phyloP scores from a whole-genome alignment of 35 echinoderm and acorn worm genomes.

The Ophioderma brevispina region DNA sequence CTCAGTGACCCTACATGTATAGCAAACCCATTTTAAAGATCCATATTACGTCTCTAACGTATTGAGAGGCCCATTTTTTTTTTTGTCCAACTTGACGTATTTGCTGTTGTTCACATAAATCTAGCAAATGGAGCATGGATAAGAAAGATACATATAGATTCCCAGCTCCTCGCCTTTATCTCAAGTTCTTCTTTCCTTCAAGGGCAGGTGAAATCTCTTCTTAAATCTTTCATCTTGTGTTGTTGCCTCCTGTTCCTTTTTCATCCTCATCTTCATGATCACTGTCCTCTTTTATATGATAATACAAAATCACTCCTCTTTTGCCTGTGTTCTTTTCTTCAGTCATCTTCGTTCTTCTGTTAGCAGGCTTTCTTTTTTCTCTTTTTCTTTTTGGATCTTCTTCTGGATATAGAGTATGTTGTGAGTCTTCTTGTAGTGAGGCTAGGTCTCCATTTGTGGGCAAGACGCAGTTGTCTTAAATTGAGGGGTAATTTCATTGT shows the following conservation, averaged over 20 bases:
- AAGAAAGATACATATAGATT: constrained; percentile 66
- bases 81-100: constrained; percentile 82
- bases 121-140: constrained; percentile 86
- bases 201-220: constrained; percentile 60
- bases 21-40: too few relatives aligned
- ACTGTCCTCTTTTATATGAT: neutral
- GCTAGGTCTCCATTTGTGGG: neutral
- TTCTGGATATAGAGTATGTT: neutral
- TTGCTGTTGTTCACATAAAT: constrained; percentile 86
- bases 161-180: constrained; percentile 65
- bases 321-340: neutral
- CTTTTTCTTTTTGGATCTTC: neutral
- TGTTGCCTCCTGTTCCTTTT: constrained; percentile 24
- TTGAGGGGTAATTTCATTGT: neutral
- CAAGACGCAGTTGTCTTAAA: neutral
- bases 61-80: too few relatives aligned
- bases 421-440: neutral
- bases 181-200: constrained; percentile 46
- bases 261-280: constrained; percentile 38
- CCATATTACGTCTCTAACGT: too few relatives aligned
- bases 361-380: neutral
- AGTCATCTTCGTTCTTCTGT: neutral
- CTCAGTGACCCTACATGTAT: too few relatives aligned
- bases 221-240: constrained; percentile 39
- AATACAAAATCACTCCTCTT: neutral